A percentile compares a stretch with the other conserved stretches of the same genome.
phyloP scores from a whole-genome alignment of 2,888 invertebrate genomes.

The Polyploca ridens region DNA sequence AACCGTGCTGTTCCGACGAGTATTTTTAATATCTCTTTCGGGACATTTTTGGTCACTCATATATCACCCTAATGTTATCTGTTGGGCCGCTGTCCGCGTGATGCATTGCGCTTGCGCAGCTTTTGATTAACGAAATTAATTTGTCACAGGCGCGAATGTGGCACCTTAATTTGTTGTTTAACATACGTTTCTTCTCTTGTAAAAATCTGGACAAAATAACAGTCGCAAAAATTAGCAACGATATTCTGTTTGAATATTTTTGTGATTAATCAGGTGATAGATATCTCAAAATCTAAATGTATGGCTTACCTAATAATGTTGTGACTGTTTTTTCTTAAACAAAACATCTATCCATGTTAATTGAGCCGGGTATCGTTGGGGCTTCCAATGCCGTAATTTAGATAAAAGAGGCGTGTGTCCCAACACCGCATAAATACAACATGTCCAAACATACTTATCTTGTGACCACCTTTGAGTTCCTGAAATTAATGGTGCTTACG shows the following conservation, averaged over 20 bases:
- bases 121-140: constrained; percentile 81
- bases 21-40: constrained; percentile 59
- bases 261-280: neutral
- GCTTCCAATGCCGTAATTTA: constrained; percentile 80
- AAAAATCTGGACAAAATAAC: neutral
- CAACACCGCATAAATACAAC: constrained; percentile 74
- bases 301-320: constrained; percentile 19
- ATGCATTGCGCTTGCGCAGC: constrained; percentile 73
- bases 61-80: constrained; percentile 81
- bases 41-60: constrained; percentile 61
- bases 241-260: neutral
- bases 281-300: neutral
- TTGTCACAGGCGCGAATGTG: constrained; percentile 65
- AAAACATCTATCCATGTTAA: constrained; percentile 53
- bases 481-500: constrained; percentile 70
- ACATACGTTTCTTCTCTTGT: neutral
- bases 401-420: constrained; percentile 70
- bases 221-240: neutral
- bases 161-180: constrained; percentile 60
- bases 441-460: constrained; percentile 76
- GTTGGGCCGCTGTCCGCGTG: constrained; percentile 69
- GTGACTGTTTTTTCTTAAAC: constrained; percentile 21
- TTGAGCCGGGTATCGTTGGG: constrained; percentile 68
- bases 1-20: constrained; percentile 47
- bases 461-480: constrained; percentile 74